Percentiles rank a stretch among this genome's conserved stretches.
These are phyloP conservation scores for Gallinago stenura DNA, from an alignment of 2,797 vertebrate genomes.

Conservation along the genomic window DNA sequence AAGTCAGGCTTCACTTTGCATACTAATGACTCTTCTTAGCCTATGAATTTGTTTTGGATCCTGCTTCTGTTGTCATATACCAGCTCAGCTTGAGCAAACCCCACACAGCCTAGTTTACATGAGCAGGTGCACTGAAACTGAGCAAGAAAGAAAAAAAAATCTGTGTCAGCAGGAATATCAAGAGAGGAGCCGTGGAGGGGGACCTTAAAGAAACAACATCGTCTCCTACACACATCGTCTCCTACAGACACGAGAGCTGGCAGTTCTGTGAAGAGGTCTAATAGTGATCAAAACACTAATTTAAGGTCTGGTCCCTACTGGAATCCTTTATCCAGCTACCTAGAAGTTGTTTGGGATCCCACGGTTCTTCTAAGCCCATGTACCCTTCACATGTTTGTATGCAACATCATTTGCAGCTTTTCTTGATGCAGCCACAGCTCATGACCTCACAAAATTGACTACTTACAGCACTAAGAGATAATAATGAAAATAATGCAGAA, in stretches of 20 bases:
- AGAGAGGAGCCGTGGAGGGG: neutral
- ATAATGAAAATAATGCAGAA: neutral
- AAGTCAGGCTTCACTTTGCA: neutral
- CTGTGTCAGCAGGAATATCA: constrained; percentile 8
- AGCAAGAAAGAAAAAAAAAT: neutral
- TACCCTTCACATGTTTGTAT: neutral
- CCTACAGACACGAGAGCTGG: neutral
- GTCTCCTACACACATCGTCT: neutral
- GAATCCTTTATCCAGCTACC: neutral
- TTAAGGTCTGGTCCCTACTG: neutral
- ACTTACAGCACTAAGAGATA: neutral
- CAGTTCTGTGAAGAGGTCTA: neutral
- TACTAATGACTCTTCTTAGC: neutral
- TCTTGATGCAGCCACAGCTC: neutral
- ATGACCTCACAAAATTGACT: neutral
- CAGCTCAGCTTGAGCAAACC: neutral
- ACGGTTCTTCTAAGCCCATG: neutral
- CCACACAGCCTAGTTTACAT: neutral
- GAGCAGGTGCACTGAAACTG: constrained; percentile 22
- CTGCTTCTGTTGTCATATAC: neutral
- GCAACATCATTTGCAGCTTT: neutral
- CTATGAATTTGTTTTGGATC: neutral
- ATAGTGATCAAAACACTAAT: neutral
- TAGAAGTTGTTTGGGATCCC: neutral
- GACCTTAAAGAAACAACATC: neutral